Conservation (phyloP, 2,888 invertebrate genomes). For the Drosophila austrosaltans region DNA sequence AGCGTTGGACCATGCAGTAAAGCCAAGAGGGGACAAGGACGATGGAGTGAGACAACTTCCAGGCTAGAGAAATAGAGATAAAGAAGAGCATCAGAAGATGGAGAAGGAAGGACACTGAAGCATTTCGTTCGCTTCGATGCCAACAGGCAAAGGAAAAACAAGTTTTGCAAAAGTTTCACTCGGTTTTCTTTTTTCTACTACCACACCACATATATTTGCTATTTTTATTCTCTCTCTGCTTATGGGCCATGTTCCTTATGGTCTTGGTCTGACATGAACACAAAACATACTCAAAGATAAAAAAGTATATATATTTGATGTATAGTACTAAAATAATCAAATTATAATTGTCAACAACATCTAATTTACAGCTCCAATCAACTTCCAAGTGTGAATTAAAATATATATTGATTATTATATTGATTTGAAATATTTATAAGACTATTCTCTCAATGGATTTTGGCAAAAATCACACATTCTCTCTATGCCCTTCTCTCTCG, state of each 20-base stretch:
- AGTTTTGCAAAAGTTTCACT: constrained; percentile 50
- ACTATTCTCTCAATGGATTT: too few relatives aligned
- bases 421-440: too few relatives aligned
- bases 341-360: not conserved
- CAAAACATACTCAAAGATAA: not conserved
- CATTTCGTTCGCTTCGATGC: constrained; percentile 45
- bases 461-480: too few relatives aligned
- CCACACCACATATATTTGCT: constrained; percentile 20
- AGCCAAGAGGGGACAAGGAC: constrained; percentile 18
- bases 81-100: not conserved
- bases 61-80: not conserved
- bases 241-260: constrained; percentile 4
- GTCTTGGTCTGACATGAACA: not conserved
- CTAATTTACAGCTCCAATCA: not conserved
- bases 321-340: not conserved
- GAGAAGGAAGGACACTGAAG: not conserved
- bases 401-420: too few relatives aligned
- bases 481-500: too few relatives aligned
- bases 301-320: constrained; percentile 3
- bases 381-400: too few relatives aligned
- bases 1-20: constrained; percentile 46
- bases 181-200: constrained; percentile 30
- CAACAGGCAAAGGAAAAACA: constrained; percentile 42
- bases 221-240: constrained; percentile 10
- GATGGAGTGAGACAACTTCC: not conserved